phyloP scores from a whole-genome alignment of 2,797 vertebrate species.

The Cyprinodon diabolis region DNA sequence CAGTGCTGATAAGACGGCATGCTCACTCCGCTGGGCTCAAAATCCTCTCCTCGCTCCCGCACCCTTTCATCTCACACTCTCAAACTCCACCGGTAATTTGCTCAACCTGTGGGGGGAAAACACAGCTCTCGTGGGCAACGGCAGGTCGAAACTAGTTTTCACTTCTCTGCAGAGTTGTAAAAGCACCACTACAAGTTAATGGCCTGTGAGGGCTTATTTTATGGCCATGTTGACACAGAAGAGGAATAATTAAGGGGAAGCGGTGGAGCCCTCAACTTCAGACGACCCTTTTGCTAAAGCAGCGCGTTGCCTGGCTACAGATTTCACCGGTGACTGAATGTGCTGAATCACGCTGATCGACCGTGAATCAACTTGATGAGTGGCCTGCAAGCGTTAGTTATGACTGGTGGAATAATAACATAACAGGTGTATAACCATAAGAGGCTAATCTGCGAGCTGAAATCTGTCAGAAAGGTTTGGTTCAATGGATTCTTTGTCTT shows the following conservation, averaged over 20 bases:
- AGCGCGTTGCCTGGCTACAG: slow-evolving; percentile 68
- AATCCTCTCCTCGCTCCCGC: slow-evolving; percentile 47
- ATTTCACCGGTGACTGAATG: slow-evolving; percentile 59
- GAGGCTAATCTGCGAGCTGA: slow-evolving; percentile 46
- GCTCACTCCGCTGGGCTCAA: slow-evolving; percentile 46
- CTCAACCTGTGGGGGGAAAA: slow-evolving; percentile 55
- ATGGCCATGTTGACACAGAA: slow-evolving; percentile 60
- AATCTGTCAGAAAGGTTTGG: slow-evolving; percentile 31
- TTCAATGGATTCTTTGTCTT: slow-evolving; percentile 41
- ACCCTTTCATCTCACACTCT: slow-evolving; percentile 53
- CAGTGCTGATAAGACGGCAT: slow-evolving; percentile 56
- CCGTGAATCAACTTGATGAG: slow-evolving; percentile 43
- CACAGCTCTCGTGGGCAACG: slow-evolving; percentile 33
- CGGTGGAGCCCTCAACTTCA: slow-evolving; percentile 44
- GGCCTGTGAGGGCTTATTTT: slow-evolving; percentile 60
- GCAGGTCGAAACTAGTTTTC: slow-evolving; percentile 52
- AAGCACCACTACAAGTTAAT: slow-evolving; percentile 70
- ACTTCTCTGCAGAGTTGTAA: slow-evolving; percentile 52
- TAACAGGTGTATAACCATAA: slow-evolving; percentile 51
- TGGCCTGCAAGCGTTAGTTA: slow-evolving; percentile 19
- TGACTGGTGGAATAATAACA: slow-evolving; percentile 52
- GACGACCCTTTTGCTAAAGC: slow-evolving; percentile 40
- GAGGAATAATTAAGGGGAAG: slow-evolving; percentile 61
- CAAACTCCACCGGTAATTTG: slow-evolving; percentile 45
- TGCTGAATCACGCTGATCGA: slow-evolving; percentile 52